Evolutionary conservation across 1,140 invertebrate species (phyloP).

Genomic region (Campoletis sonorensis): DNA sequence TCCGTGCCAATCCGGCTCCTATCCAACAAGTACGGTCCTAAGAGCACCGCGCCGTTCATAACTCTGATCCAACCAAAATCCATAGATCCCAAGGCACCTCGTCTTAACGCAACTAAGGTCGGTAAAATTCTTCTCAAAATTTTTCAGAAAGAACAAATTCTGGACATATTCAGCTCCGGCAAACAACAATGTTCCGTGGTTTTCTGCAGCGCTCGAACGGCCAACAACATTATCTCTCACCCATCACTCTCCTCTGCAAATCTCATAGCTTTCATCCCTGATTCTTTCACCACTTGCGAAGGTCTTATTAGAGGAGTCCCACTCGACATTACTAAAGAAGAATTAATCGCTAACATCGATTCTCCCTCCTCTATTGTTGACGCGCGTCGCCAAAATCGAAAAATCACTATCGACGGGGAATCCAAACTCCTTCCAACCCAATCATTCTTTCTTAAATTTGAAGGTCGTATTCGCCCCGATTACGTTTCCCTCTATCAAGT

Average conservation of each 20-base stretch:
- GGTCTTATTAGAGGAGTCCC: slow-evolving; percentile 33
- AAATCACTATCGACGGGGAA: background rate
- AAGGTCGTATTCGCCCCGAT: slow-evolving; percentile 4
- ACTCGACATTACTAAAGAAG: slow-evolving; percentile 13
- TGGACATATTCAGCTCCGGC: slow-evolving; percentile 22
- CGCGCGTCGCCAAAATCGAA: slow-evolving; percentile 9
- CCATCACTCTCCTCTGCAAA: background rate
- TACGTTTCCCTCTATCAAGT: slow-evolving; percentile 9
- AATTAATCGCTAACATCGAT: background rate
- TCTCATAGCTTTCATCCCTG: slow-evolving; percentile 38
- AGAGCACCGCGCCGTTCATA: background rate
- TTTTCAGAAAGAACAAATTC: background rate
- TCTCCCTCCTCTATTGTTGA: background rate
- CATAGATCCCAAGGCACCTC: background rate
- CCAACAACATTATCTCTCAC: background rate
- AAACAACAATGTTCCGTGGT: background rate
- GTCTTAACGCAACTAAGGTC: background rate
- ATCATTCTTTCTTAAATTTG: slow-evolving; percentile 20
- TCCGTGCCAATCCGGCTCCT: background rate
- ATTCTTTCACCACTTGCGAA: background rate
- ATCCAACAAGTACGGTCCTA: background rate
- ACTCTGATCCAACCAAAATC: background rate
- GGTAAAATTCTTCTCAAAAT: background rate
- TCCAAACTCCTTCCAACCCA: background rate
- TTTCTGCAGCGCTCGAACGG: background rate